These are phyloP conservation scores for Bujurquina vittata DNA, from an alignment of 2,113 vertebrate species.

Conservation along the genomic window DNA sequence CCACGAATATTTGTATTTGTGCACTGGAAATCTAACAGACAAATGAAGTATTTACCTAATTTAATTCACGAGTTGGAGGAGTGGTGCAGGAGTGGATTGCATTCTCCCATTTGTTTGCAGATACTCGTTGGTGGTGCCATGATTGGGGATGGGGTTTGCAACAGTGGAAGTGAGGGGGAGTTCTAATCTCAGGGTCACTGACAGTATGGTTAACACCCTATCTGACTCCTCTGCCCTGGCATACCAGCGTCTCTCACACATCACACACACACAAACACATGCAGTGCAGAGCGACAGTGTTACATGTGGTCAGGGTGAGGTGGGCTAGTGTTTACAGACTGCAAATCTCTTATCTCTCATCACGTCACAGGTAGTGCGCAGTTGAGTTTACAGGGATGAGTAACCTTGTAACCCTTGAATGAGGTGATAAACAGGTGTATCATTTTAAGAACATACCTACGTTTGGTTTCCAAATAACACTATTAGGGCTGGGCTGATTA, in stretches of 20 bases:
- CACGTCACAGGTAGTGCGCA: background rate
- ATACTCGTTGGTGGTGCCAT: slow-evolving; percentile 5
- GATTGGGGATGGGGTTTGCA: background rate
- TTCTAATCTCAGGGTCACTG: slow-evolving; percentile 44
- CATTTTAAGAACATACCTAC: background rate
- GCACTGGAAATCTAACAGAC: too few species aligned
- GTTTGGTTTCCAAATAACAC: background rate
- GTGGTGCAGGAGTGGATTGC: background rate
- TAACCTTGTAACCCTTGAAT: background rate
- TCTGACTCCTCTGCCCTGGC: slow-evolving; percentile 18
- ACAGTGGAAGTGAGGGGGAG: background rate
- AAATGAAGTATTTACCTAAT: background rate
- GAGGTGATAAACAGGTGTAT: slow-evolving; percentile 7
- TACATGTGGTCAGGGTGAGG: slow-evolving; percentile 16
- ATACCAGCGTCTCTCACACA: background rate
- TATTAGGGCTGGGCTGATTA: background rate
- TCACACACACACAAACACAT: background rate
- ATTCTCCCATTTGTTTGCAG: slow-evolving; percentile 5
- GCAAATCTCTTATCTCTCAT: slow-evolving; percentile 48
- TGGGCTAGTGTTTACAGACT: slow-evolving; percentile 37
- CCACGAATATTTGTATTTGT: too few species aligned
- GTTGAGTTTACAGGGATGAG: background rate
- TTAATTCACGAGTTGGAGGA: background rate
- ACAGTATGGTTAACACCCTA: slow-evolving; percentile 55
- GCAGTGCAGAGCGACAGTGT: background rate